Base-by-base conservation (phyloP, 2,888 invertebrate genomes). In the Ormyrus thymus region DNA sequence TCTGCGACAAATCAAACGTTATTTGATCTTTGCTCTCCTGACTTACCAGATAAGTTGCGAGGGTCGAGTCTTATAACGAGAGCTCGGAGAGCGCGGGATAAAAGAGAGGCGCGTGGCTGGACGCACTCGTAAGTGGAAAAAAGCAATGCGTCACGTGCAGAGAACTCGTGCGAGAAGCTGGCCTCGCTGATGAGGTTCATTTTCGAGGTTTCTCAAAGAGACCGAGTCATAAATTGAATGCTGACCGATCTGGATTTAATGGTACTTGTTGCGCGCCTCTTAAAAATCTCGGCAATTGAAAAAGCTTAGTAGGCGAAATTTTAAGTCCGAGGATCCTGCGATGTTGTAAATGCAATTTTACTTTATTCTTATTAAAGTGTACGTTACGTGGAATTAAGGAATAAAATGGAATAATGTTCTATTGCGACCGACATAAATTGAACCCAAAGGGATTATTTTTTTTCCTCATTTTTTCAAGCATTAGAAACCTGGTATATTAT, bases 11-110 rank as follows among this genome's bases (percentile, higher is more conserved):
- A 76, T 65, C 79, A 59, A 76, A 74, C 76, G 71, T 73, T 81
- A 81, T 76, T 79, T 65, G 79, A 81, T 79, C 73, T 69, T 69
- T 29, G 29, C n/a, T 55, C 55, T 59, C n/a, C 50, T 58, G 74
- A 78, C 73, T 73, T 72, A 61, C 13, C 51, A 13, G 53, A 29
- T 11, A 51, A 29, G 53, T 11, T 11, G 11, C 43, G 13, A 51
- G 51, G 51, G 8, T 51, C 11, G 51, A 10, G 51, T 51, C 8
- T 11, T 8, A 51, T 10, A 8, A 15, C 50, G 53, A 53, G 53
- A 7, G 29, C 66, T 11, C 43, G 43, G 48, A 7, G 7, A 45
- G 13, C 55, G 55, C 11, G 62, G 11, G 46, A 1, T 43, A 43
- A 29, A 62, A n/a, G 8, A 62, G 7, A 46, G 62, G 62, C 45